Percentiles rank a stretch among this genome's conserved stretches.
phyloP scores from a whole-genome alignment of 2,888 invertebrate species.

The Orgyia antiqua region DNA sequence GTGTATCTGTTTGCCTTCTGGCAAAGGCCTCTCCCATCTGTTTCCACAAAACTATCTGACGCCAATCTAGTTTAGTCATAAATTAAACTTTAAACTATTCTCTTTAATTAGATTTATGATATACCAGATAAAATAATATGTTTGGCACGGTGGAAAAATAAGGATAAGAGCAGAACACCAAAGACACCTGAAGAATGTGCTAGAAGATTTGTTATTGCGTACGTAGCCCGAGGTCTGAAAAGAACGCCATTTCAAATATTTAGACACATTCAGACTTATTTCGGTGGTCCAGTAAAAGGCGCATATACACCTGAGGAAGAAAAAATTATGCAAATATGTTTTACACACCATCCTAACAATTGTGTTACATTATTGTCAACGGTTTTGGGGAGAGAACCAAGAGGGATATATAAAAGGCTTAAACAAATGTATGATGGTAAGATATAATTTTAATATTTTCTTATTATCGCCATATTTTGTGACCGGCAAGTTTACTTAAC shows the following conservation, averaged over 20 bases:
- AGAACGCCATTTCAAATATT: constrained; percentile 55
- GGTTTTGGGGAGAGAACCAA: constrained; percentile 47
- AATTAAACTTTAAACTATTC: no score
- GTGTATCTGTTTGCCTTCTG: no score
- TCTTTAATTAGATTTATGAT: constrained; percentile 34
- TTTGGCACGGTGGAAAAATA: constrained; percentile 54
- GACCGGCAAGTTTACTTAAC: no score
- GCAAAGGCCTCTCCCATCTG: no score
- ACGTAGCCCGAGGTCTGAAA: constrained; percentile 48
- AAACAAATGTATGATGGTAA: constrained; percentile 32
- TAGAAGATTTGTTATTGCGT: constrained; percentile 47
- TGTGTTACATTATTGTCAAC: constrained; percentile 36
- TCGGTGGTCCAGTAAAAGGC: constrained; percentile 36
- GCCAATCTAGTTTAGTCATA: no score
- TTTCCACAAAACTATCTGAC: no score
- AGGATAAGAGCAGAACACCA: constrained; percentile 29
- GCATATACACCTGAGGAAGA: constrained; percentile 42
- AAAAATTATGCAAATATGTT: constrained; percentile 54
- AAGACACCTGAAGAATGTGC: constrained; percentile 38
- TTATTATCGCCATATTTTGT: no score
- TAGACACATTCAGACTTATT: constrained; percentile 37
- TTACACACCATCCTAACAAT: constrained; percentile 38
- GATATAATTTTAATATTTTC: not conserved
- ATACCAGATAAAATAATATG: constrained; percentile 50
- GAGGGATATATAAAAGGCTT: constrained; percentile 46